A percentile compares a stretch with the other conserved stretches of the same genome.
Evolutionary conservation across 2,888 invertebrate genomes (phyloP).

Genomic region (Stenodera caucasica): DNA sequence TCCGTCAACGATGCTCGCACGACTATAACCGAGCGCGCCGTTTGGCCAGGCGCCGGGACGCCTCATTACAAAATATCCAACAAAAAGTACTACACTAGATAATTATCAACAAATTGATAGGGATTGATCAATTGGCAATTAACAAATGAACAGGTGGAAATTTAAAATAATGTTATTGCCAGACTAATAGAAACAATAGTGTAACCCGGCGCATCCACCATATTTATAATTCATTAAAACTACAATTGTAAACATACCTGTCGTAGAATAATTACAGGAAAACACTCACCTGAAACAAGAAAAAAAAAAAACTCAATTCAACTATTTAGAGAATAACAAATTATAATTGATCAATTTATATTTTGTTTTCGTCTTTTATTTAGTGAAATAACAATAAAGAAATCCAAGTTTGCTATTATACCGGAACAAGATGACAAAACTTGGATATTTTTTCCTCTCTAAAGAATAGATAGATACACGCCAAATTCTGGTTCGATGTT

Average conservation of each 20-base stretch:
- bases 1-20: conserved; percentile 23
- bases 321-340: too few species aligned
- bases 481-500: not conserved
- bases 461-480: too few species aligned
- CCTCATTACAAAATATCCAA: not conserved
- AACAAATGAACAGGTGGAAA: too few species aligned
- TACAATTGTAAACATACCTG: not conserved
- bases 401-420: not conserved
- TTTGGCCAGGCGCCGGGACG: conserved; percentile 29
- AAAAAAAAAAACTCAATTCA: conserved; percentile 6
- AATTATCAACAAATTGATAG: not conserved
- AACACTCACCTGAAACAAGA: conserved; percentile 20
- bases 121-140: too few species aligned
- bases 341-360: conserved; percentile 3
- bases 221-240: not conserved
- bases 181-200: not conserved
- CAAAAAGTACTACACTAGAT: not conserved
- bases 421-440: not conserved
- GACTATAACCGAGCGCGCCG: conserved; percentile 35
- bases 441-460: too few species aligned
- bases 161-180: not conserved
- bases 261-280: not conserved
- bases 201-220: conserved; percentile 12
- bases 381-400: too few species aligned
- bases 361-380: too few species aligned